Conservation (phyloP, 2,113 vertebrate genomes). For the Prunella fulvescens region DNA sequence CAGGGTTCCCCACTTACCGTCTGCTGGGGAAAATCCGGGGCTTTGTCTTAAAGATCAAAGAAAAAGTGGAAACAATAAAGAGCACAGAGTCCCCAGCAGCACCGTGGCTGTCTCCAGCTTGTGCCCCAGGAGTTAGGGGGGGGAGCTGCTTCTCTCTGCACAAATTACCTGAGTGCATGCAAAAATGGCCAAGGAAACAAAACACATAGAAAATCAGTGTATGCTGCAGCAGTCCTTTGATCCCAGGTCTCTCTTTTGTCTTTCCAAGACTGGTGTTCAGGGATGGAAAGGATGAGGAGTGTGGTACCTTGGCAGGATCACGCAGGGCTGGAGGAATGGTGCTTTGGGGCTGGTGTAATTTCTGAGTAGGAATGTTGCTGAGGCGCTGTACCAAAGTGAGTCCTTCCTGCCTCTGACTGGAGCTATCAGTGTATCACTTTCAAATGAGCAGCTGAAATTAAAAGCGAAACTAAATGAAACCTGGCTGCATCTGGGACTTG, state of each 20-base stretch:
- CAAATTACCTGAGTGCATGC: accelerated
- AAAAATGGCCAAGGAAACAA: background rate
- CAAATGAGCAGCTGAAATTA: slow-evolving; percentile 33
- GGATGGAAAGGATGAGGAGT: background rate
- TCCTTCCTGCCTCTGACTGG: background rate
- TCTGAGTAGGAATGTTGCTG: background rate
- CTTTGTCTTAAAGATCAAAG: background rate
- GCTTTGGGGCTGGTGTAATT: background rate
- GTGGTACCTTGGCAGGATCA: background rate
- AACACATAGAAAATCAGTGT: background rate
- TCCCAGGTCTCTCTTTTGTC: background rate
- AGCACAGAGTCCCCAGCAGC: background rate
- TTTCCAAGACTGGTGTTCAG: background rate
- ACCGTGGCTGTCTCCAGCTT: background rate
- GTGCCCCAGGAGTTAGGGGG: background rate
- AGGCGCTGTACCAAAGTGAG: background rate
- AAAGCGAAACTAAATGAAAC: slow-evolving; percentile 23
- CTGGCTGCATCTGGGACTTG: slow-evolving; percentile 31
- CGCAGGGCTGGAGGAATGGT: background rate
- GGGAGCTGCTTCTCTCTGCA: background rate
- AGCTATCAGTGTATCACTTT: background rate
- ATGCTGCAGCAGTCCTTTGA: accelerated
- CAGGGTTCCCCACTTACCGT: background rate
- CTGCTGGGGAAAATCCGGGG: background rate
- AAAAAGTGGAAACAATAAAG: background rate